Conservation (phyloP, 2,797 vertebrate species). For the Malacoctenus gilli region DNA sequence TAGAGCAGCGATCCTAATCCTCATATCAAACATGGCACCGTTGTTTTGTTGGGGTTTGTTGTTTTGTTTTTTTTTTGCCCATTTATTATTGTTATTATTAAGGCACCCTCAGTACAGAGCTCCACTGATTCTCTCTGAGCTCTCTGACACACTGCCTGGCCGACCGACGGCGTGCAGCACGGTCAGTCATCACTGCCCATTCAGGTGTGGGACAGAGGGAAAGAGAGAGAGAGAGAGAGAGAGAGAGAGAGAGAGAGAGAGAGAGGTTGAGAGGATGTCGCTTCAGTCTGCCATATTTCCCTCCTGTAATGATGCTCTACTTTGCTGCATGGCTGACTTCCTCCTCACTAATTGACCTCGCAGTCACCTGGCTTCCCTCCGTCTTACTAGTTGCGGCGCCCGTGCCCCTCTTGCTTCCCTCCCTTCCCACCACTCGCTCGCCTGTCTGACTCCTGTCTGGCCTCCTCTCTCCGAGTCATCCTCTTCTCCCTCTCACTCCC, state of each 20-base stretch:
- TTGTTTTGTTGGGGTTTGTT: no score
- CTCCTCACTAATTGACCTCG: constrained; percentile 8
- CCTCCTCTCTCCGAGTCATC: constrained; percentile 2
- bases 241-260: neutral
- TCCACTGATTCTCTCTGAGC: constrained; percentile 18
- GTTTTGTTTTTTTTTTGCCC: no score
- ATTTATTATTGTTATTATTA: no score
- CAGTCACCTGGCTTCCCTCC: neutral
- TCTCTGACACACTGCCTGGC: constrained; percentile 4
- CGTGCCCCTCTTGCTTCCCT: no score
- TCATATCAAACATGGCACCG: constrained; percentile 30
- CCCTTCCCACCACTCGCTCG: no score
- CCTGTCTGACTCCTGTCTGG: constrained; percentile 11
- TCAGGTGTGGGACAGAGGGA: constrained; percentile 11
- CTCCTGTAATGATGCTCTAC: constrained; percentile 15
- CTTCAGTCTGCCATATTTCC: constrained; percentile 1
- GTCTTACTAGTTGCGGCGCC: constrained; percentile 1
- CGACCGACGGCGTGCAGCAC: neutral
- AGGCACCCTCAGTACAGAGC: constrained; percentile 7
- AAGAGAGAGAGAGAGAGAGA: neutral
- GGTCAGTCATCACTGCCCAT: constrained; percentile 6
- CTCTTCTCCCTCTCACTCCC: constrained; percentile 1
- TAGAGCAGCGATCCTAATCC: constrained; percentile 37
- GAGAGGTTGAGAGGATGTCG: neutral
- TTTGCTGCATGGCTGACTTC: constrained; percentile 6